Conservation (phyloP, 2,797 vertebrate genomes). For the Acanthurus leucopareius region DNA sequence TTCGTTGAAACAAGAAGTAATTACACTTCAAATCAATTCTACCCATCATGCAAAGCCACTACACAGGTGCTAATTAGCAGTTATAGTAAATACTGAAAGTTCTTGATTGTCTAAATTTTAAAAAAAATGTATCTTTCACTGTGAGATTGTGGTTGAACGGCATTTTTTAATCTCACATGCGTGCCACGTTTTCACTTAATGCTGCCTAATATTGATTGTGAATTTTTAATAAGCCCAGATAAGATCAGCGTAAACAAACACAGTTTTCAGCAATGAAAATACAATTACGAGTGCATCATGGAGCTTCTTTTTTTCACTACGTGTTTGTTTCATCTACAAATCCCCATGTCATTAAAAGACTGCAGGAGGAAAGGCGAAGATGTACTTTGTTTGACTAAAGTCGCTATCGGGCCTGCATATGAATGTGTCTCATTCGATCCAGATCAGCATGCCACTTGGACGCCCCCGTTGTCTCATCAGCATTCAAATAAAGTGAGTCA, state of each 20-base stretch:
- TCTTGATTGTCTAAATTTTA: background rate
- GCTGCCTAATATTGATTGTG: conserved; percentile 59
- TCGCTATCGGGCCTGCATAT: conserved; percentile 73
- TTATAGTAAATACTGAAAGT: background rate
- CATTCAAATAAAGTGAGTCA: conserved; percentile 72
- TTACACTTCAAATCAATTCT: background rate
- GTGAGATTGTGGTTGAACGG: background rate
- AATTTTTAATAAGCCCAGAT: conserved; percentile 70
- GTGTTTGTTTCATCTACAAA: conserved; percentile 76
- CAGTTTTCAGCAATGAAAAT: conserved; percentile 68
- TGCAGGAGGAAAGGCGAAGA: conserved; percentile 57
- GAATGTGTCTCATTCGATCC: conserved; percentile 70
- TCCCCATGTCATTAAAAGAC: conserved; percentile 75
- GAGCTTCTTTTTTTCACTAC: conserved; percentile 45
- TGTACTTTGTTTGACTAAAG: conserved; percentile 78
- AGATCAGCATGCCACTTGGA: conserved; percentile 72
- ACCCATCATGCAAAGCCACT: background rate
- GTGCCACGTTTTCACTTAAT: conserved; percentile 32
- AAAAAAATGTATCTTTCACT: background rate
- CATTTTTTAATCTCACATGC: conserved; percentile 27
- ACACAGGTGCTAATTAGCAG: background rate
- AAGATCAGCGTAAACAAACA: conserved; percentile 68
- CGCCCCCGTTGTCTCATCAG: conserved; percentile 72
- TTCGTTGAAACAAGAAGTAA: background rate
- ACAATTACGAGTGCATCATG: conserved; percentile 74